Percentiles rank a stretch among this genome's conserved stretches.
These are phyloP conservation scores for Aplocera efformata DNA, from an alignment of 2,888 invertebrate genomes.

Conservation along the genomic window DNA sequence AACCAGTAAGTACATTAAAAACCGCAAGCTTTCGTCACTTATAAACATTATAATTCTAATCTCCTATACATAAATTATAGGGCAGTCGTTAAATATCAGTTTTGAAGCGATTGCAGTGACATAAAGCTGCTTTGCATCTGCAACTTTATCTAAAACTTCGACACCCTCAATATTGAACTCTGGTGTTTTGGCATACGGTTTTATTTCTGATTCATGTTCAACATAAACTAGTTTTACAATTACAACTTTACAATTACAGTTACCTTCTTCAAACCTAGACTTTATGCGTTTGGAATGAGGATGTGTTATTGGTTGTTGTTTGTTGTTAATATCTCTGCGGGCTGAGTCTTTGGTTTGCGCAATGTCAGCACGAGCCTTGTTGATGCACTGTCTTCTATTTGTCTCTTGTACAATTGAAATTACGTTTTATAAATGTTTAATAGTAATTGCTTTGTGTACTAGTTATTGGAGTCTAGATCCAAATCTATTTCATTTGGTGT, in stretches of 20 bases:
- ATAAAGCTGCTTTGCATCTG: slow-evolving; percentile 57
- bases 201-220: slow-evolving; percentile 29
- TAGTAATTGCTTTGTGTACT: slow-evolving; percentile 26
- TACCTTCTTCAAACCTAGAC: slow-evolving; percentile 26
- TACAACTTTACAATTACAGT: slow-evolving; percentile 36
- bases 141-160: slow-evolving; percentile 35
- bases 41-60: slow-evolving; percentile 65
- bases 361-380: slow-evolving; percentile 53
- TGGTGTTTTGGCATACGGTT: slow-evolving; percentile 33
- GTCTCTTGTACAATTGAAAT: slow-evolving; percentile 40
- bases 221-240: slow-evolving; percentile 22
- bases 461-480: no score
- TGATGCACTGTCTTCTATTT: slow-evolving; percentile 44
- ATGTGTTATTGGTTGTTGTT: slow-evolving; percentile 29
- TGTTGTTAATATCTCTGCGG: slow-evolving; percentile 32
- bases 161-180: slow-evolving; percentile 30
- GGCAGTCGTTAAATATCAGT: slow-evolving; percentile 71
- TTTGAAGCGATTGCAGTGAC: slow-evolving; percentile 65
- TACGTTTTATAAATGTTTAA: slow-evolving; percentile 29
- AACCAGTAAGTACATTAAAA: slow-evolving; percentile 38
- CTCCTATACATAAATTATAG: slow-evolving; percentile 66
- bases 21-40: slow-evolving; percentile 52
- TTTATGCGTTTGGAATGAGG: slow-evolving; percentile 34
- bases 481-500: neutral
- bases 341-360: slow-evolving; percentile 50